These are phyloP conservation scores for Rhagologus leucostigma DNA, from an alignment of 2,113 vertebrate species.

Conservation along the genomic window DNA sequence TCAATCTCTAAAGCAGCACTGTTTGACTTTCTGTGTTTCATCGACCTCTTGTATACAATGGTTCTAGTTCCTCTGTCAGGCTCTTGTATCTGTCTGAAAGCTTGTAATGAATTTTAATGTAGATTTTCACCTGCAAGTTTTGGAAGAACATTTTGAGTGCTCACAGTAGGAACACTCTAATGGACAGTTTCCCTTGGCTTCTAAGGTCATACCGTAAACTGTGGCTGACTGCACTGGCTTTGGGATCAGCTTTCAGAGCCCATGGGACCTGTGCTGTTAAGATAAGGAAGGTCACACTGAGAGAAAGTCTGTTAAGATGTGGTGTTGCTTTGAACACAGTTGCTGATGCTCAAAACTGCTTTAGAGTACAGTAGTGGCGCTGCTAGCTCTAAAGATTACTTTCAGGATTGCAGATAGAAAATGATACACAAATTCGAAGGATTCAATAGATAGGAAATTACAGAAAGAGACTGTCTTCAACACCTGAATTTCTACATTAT, in stretches of 20 bases:
- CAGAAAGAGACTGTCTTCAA: background rate
- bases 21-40: background rate
- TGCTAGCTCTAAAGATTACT: background rate
- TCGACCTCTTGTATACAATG: fast-evolving
- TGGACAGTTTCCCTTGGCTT: background rate
- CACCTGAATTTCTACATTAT: background rate
- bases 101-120: background rate
- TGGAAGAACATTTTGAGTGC: background rate
- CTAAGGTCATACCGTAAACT: background rate
- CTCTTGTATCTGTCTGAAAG: background rate
- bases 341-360: background rate
- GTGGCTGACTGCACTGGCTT: background rate
- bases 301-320: background rate
- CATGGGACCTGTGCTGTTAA: background rate
- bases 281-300: background rate
- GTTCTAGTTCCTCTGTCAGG: background rate
- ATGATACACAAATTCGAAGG: background rate
- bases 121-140: background rate
- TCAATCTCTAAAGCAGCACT: background rate
- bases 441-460: background rate
- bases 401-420: background rate
- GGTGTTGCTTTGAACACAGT: background rate
- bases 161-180: background rate
- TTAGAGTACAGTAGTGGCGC: background rate
- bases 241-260: background rate